These are phyloP conservation scores for Prionailurus viverrinus DNA, from an alignment of 2,113 vertebrate genomes.

Conservation along the genomic window DNA sequence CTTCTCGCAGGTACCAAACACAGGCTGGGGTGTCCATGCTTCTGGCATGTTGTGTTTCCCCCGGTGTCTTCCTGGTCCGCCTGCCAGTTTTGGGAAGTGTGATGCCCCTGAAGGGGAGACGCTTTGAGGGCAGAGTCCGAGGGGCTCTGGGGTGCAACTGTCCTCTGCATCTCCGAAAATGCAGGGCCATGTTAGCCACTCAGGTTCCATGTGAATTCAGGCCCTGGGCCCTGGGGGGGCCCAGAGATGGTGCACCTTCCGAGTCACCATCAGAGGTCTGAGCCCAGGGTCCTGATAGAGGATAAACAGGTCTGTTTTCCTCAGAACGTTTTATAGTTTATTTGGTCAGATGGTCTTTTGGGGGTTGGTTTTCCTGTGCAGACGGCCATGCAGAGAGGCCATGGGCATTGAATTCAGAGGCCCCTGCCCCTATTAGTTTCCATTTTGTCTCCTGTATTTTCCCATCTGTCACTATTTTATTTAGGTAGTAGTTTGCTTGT, in stretches of 20 bases:
- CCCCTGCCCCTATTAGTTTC: rapidly evolving
- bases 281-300: too few species aligned
- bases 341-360: too few species aligned
- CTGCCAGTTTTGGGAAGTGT: background rate
- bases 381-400: background rate
- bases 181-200: background rate
- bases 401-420: background rate
- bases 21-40: background rate
- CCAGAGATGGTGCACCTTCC: background rate
- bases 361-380: background rate
- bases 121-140: too few species aligned
- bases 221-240: background rate
- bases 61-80: background rate
- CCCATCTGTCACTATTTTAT: background rate
- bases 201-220: background rate
- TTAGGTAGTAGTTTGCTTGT: background rate
- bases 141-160: background rate
- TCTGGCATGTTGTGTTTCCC: rapidly evolving
- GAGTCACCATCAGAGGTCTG: rapidly evolving
- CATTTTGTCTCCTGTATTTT: background rate
- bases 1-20: background rate
- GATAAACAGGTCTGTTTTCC: background rate
- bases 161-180: background rate
- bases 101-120: background rate
- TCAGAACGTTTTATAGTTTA: background rate